Conservation (phyloP, 2,113 vertebrate species). For the Grallaria varia region DNA sequence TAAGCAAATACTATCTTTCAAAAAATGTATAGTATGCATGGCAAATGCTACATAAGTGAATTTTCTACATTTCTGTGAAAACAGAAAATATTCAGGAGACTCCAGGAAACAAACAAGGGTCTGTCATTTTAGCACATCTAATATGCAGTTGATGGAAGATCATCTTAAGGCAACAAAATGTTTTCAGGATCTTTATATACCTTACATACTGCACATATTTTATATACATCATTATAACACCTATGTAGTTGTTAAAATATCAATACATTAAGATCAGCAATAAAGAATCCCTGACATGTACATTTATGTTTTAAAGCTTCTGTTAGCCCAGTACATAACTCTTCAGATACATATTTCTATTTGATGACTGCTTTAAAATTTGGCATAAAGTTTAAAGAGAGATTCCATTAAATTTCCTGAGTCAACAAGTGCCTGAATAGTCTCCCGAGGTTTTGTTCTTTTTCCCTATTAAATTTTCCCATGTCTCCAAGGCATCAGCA, state of each 20-base stretch:
- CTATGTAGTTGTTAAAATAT: neutral
- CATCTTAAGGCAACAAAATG: neutral
- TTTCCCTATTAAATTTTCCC: neutral
- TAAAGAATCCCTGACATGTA: neutral
- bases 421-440: neutral
- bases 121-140: neutral
- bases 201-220: neutral
- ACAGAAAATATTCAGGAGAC: neutral
- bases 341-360: neutral
- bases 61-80: neutral
- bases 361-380: neutral
- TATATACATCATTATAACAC: neutral
- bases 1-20: neutral
- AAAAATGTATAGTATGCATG: neutral
- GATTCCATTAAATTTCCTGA: slow-evolving; percentile 2
- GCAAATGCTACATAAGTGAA: neutral
- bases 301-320: neutral
- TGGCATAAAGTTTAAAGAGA: neutral
- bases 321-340: neutral
- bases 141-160: neutral
- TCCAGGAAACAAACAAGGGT: neutral
- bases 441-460: neutral
- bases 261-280: neutral
- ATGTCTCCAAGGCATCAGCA: neutral
- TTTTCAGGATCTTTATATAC: neutral